Evolutionary conservation across 2,797 vertebrate species (phyloP), one percentile per base, ranked within the genome.

Genomic region (Salarias fasciatus): DNA sequence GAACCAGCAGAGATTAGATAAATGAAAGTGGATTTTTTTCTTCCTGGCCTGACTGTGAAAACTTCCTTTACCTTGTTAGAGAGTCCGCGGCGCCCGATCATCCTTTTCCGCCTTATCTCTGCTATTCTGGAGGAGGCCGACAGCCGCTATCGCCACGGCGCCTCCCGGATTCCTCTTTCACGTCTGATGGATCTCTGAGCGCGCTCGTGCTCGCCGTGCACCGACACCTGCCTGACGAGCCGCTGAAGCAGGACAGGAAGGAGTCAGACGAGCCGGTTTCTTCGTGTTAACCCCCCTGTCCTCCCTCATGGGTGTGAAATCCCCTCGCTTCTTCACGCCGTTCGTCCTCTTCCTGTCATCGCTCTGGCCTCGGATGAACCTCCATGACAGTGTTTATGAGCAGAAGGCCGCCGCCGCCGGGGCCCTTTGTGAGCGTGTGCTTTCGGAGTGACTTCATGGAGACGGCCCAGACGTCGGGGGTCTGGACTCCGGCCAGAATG

Each of bases 401-500:
- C 51, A 61, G 60, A 63, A 53, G 10, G 38, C 14, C 41, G 47
- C 42, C 48, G 62, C 64, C 64, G 58, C 69, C 51, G 56, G 61
- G 44, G 69, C 38, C 42, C 45, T 33, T 72, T 78, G 18, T 53
- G 14, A 66, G 37, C 73, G 67, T 58, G 11, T 62, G 62, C 79
- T 79, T 30, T n/a, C 28, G 47, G 70, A 51, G 68, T 86, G 88
- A 88, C 82, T 86, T 86, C 83, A 87, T 64, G 44, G 66, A 71
- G 83, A 55, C 78, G 14, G 67, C 74, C 48, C 72, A 61, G 74
- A 72, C 66, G 64, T 79, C 72, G 35, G 72, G 76, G 69, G 51
- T 56, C 84, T 64, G 89, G 86, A 79, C 1, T 0, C 0, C 2
- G 30, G 75, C 92, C 91, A 92, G 56, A 57, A 88, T 92, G 89